A percentile compares a stretch with the other conserved stretches of the same genome.
phyloP scores from a whole-genome alignment of 2,113 vertebrate genomes.

The Burhinus oedicnemus region DNA sequence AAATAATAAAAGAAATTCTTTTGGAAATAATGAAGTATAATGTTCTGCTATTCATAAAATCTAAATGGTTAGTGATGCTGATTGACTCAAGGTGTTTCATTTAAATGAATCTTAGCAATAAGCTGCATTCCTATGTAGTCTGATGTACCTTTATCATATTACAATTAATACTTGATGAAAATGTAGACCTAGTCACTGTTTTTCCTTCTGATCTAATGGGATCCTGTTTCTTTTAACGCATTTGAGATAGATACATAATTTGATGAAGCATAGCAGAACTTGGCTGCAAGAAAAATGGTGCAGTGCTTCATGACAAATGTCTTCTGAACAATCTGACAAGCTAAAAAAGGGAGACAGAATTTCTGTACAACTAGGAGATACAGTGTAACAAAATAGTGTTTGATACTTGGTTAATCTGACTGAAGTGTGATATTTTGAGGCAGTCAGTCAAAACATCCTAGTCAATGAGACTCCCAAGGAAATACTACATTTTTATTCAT shows the following conservation, averaged over 20 bases:
- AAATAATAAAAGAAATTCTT: not conserved
- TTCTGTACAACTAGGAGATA: not conserved
- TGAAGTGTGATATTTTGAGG: not conserved
- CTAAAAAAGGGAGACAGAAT: not conserved
- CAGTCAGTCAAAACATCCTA: not conserved
- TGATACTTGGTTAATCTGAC: not conserved
- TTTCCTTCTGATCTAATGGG: not conserved
- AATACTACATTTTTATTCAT: not conserved
- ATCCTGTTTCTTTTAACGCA: not conserved
- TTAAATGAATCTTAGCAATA: not conserved
- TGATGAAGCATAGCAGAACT: not conserved
- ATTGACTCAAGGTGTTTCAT: not conserved
- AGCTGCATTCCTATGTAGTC: not conserved
- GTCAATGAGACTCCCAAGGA: not conserved
- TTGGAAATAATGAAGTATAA: not conserved
- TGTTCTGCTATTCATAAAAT: not conserved
- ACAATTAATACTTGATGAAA: not conserved
- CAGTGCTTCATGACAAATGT: not conserved
- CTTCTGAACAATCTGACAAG: not conserved
- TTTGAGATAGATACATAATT: not conserved
- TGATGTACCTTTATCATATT: not conserved
- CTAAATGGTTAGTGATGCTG: not conserved
- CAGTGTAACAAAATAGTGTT: not conserved
- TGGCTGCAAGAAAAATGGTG: not conserved
- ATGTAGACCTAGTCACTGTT: not conserved